Percentiles rank a stretch among this genome's conserved stretches.
These are phyloP conservation scores for Mechanitis messenoides DNA, from an alignment of 2,888 invertebrate genomes.

Conservation along the genomic window DNA sequence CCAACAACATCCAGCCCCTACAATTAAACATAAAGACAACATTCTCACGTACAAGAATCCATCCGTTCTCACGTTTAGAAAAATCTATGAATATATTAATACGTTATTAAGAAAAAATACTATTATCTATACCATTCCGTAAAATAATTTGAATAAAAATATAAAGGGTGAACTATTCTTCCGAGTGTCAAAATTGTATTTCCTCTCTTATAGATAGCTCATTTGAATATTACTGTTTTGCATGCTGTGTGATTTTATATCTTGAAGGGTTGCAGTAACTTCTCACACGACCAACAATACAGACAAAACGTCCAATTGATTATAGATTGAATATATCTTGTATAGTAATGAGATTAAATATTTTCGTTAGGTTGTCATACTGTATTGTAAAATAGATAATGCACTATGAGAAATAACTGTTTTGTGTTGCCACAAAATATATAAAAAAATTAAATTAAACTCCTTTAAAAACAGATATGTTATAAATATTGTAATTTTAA, in stretches of 20 bases:
- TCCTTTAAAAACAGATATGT: no score
- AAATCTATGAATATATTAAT: slow-evolving; percentile 65
- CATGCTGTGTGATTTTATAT: slow-evolving; percentile 53
- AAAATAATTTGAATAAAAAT: slow-evolving; percentile 63
- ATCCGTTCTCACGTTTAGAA: slow-evolving; percentile 52
- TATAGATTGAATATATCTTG: slow-evolving; percentile 36
- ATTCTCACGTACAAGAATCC: slow-evolving; percentile 55
- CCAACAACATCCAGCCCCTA: slow-evolving; percentile 65
- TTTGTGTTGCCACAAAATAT: slow-evolving; percentile 25
- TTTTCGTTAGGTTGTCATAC: slow-evolving; percentile 69
- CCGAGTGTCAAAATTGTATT: slow-evolving; percentile 74
- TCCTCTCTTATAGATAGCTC: slow-evolving; percentile 58
- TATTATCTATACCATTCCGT: slow-evolving; percentile 55
- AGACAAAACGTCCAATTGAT: slow-evolving; percentile 49
- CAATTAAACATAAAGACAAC: slow-evolving; percentile 55
- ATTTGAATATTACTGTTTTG: slow-evolving; percentile 73
- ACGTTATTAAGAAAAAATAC: slow-evolving; percentile 50
- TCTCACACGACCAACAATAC: slow-evolving; percentile 41
- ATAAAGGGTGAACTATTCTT: slow-evolving; percentile 68
- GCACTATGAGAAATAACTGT: neutral
- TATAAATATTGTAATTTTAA: no score
- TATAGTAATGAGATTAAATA: slow-evolving; percentile 74
- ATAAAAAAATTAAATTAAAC: neutral
- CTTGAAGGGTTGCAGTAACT: slow-evolving; percentile 36
- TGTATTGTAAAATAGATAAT: slow-evolving; percentile 42